phyloP scores from a whole-genome alignment of 2,888 invertebrate genomes.

The Megalurothrips usitatus region DNA sequence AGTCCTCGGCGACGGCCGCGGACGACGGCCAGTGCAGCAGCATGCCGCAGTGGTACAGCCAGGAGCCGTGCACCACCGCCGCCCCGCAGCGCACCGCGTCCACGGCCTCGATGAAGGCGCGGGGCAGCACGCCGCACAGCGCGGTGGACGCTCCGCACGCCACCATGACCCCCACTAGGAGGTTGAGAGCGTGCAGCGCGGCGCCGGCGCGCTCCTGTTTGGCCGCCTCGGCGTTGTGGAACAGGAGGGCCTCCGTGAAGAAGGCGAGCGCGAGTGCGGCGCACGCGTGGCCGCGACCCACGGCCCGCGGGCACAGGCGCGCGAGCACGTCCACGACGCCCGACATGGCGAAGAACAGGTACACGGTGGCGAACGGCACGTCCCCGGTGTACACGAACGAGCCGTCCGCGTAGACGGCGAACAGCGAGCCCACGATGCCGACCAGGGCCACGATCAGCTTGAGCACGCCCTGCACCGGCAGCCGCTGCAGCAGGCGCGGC shows the following conservation, averaged over 20 bases:
- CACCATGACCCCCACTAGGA: neutral
- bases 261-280: slow-evolving; percentile 46
- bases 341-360: slow-evolving; percentile 47
- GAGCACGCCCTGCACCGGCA: neutral
- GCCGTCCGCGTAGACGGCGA: slow-evolving; percentile 14
- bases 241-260: slow-evolving; percentile 46
- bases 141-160: neutral
- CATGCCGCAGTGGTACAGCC: slow-evolving; percentile 17
- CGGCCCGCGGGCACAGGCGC: slow-evolving; percentile 45
- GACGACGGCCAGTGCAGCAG: slow-evolving; percentile 2
- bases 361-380: slow-evolving; percentile 43
- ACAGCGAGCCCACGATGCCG: slow-evolving; percentile 18
- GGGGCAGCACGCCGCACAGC: neutral
- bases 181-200: neutral
- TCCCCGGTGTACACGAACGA: slow-evolving; percentile 1
- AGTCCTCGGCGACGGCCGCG: neutral
- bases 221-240: slow-evolving; percentile 33
- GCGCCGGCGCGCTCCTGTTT: neutral
- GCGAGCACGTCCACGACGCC: slow-evolving; percentile 46
- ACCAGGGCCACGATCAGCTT: slow-evolving; percentile 14
- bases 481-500: neutral
- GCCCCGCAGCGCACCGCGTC: slow-evolving; percentile 7
- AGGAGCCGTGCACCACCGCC: neutral
- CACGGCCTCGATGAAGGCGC: neutral
- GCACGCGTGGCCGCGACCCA: slow-evolving; percentile 45